Conservation (phyloP, 2,888 invertebrate genomes). For the Sminthurinus aureus region DNA sequence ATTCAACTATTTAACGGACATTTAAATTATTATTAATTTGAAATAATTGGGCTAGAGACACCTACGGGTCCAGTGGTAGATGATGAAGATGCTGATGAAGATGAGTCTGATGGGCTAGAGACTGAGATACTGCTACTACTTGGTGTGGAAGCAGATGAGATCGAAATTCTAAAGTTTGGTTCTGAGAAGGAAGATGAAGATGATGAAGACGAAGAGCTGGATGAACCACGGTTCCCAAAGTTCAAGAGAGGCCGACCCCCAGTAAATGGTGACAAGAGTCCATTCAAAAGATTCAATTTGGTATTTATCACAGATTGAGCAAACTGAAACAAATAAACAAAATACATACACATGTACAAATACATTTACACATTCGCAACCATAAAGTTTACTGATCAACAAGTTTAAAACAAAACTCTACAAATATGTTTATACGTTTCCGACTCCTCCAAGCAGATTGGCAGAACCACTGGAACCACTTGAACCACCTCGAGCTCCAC, state of each 20-base stretch:
- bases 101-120: slow-evolving; percentile 49
- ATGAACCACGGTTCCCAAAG: slow-evolving; percentile 50
- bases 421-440: slow-evolving; percentile 55
- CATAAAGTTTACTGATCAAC: not conserved
- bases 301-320: slow-evolving; percentile 60
- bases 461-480: slow-evolving; percentile 25
- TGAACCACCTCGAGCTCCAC: slow-evolving; percentile 15
- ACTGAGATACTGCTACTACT: slow-evolving; percentile 44
- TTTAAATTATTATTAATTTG: slow-evolving; percentile 17
- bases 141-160: slow-evolving; percentile 57
- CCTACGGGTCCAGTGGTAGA: slow-evolving; percentile 55
- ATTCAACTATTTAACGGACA: too few relatives aligned
- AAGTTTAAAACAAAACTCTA: not conserved
- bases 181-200: slow-evolving; percentile 55
- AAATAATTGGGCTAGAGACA: slow-evolving; percentile 59
- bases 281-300: slow-evolving; percentile 60
- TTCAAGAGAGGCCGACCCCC: slow-evolving; percentile 59
- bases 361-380: not conserved
- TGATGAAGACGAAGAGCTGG: slow-evolving; percentile 49
- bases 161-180: slow-evolving; percentile 60
- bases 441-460: slow-evolving; percentile 59
- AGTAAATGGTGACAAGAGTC: slow-evolving; percentile 59
- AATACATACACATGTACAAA: slow-evolving; percentile 19
- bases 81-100: slow-evolving; percentile 1
- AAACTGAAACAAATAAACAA: slow-evolving; percentile 47